Conservation (phyloP, 2,113 vertebrate genomes). For the Phrynosoma platyrhinos region DNA sequence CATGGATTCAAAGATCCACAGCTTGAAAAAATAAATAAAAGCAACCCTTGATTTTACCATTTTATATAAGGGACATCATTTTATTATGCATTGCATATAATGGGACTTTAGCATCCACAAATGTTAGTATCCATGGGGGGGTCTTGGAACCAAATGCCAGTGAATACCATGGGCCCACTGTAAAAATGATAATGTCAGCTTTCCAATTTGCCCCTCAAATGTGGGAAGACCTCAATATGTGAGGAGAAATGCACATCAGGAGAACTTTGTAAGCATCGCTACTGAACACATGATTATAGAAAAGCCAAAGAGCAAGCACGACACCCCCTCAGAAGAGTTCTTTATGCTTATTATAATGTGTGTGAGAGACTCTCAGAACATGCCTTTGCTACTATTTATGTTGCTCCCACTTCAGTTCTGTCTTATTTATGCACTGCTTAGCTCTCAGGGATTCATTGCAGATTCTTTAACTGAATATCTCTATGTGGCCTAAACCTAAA, state of each 20-base stretch:
- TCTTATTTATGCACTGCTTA: background rate
- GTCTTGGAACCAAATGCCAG: no score
- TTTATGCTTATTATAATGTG: background rate
- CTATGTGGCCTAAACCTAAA: constrained; percentile 21
- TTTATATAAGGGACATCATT: no score
- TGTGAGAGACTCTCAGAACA: background rate
- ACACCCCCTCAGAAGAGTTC: background rate
- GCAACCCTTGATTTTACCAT: no score
- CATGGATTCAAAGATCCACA: no score
- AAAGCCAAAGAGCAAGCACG: background rate
- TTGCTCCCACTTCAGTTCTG: constrained; percentile 28
- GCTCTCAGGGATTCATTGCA: constrained; percentile 13
- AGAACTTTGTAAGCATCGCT: background rate
- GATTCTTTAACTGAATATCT: constrained; percentile 29
- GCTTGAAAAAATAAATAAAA: no score
- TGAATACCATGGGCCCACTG: no score
- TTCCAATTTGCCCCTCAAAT: background rate
- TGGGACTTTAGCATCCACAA: no score
- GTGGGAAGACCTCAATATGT: background rate
- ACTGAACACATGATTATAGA: background rate
- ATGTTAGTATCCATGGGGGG: no score
- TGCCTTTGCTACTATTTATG: constrained; percentile 1
- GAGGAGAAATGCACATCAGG: no score
- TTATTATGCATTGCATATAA: no score
- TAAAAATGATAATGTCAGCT: background rate